Percentiles rank a stretch among this genome's conserved stretches.
Conservation (phyloP, 1,140 invertebrate genomes). For the Anastrepha ludens region DNA sequence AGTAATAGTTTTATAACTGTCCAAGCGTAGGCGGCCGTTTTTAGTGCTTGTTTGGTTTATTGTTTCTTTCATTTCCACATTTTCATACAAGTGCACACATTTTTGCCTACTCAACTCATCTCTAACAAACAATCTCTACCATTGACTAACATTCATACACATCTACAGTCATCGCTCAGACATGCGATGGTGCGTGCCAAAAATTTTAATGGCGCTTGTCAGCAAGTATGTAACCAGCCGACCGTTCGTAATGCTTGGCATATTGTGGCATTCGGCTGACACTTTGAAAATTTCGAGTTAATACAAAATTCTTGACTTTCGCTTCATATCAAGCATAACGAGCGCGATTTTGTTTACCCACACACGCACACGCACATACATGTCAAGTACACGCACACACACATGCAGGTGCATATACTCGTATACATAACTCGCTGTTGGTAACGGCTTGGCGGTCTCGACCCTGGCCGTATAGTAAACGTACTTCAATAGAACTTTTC, state of each 20-base stretch:
- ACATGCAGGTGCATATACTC: background rate
- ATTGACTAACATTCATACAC: too few species aligned
- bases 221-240: constrained; percentile 6
- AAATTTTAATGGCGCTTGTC: constrained; percentile 35
- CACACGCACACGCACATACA: background rate
- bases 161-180: background rate
- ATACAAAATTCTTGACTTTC: constrained; percentile 17
- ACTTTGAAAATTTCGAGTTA: background rate
- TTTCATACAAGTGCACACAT: too few species aligned
- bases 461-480: background rate
- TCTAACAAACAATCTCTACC: background rate
- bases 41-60: too few species aligned
- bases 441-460: background rate
- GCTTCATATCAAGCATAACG: background rate
- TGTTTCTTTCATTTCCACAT: too few species aligned
- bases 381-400: background rate
- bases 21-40: too few species aligned
- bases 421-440: background rate
- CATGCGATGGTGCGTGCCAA: constrained; percentile 24
- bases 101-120: too few species aligned
- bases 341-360: background rate
- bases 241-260: background rate
- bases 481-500: background rate
- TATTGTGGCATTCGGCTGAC: background rate
- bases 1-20: too few species aligned